Evolutionary conservation across 2,888 invertebrate species (phyloP), one percentile per base, ranked within the genome.

Genomic region (Melangyna quadrimaculata): DNA sequence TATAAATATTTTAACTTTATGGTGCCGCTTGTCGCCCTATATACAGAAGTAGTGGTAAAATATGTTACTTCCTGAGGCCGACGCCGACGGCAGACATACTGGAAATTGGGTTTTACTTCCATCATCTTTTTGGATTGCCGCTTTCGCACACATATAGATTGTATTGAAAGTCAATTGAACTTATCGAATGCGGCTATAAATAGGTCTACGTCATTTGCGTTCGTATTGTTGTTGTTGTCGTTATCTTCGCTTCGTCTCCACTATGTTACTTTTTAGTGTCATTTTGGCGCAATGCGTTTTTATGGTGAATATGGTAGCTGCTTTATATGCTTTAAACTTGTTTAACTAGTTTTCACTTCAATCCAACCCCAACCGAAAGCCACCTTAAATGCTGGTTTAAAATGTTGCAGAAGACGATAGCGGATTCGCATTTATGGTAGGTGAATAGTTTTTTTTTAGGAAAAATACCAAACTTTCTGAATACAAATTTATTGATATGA

Each of bases 211-310:
- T 59, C 59, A 59, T 37, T 35, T 57, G 19, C 12, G 19, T 57
- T 35, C 2, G 32, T 19, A 19, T 17, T 29, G 6, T 57, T 57
- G 1, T 57, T 7, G 32, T 17, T 3, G 53, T 8, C 29, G n/a
- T 27, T 3, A 5, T 32, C 1, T 19, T 37, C 14, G 22, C n/a
- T n/a, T 59, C 59, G 19, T 35, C 7, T 10, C 14, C 8, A 12
- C 35, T 57, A n/a, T n/a, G 57, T 57, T 35, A 57, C 7, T 57
- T 57, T 57, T 57, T 29, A 1, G 32, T 29, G 10, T 3, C 32
- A 59, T 59, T 59, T 59, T 59, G 35, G 12, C 59, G 35, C 59
- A 59, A 37, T 59, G 22, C 59, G 59, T 59, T 59, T 59, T 1
- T 37, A 37, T 8, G 35, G 59, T 37, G 59, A 37, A 37, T 59